A percentile compares a stretch with the other conserved stretches of the same genome.
phyloP scores from a whole-genome alignment of 2,113 vertebrate species.

The Anoplopoma fimbria region DNA sequence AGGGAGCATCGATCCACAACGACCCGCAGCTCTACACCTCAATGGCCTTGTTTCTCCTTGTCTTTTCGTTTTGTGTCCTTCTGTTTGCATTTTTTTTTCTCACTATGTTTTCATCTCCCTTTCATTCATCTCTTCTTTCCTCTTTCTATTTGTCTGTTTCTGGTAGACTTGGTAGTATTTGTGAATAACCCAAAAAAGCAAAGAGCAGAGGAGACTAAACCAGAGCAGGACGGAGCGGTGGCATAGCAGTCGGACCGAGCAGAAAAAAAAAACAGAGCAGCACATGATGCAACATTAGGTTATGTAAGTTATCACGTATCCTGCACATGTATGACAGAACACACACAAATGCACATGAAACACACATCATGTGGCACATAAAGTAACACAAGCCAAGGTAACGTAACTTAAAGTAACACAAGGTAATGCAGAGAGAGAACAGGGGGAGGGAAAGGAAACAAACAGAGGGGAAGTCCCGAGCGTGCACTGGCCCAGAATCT shows the following conservation, averaged over 20 bases:
- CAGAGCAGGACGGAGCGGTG: neutral
- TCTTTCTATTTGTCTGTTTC: neutral
- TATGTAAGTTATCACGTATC: slow-evolving; percentile 21
- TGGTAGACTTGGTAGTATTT: neutral
- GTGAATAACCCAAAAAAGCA: slow-evolving; percentile 14
- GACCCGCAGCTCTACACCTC: slow-evolving; percentile 57
- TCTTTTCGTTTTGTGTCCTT: slow-evolving; percentile 4
- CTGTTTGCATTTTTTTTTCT: neutral
- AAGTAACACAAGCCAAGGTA: neutral
- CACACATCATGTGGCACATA: neutral
- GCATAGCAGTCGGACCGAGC: neutral
- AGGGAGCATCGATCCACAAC: slow-evolving; percentile 60
- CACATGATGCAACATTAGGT: slow-evolving; percentile 1
- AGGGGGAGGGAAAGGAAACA: neutral
- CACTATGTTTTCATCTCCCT: neutral
- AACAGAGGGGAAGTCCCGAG: slow-evolving; percentile 40
- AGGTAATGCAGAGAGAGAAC: neutral
- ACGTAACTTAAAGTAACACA: slow-evolving; percentile 8
- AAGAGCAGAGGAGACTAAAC: neutral
- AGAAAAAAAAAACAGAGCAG: slow-evolving; percentile 15
- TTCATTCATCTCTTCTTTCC: neutral
- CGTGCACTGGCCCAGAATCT: slow-evolving; percentile 70
- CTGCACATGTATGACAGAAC: neutral
- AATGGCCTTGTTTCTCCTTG: slow-evolving; percentile 10
- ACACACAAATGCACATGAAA: neutral